Evolutionary conservation across 2,888 invertebrate species (phyloP), one percentile per base, ranked within the genome.

Genomic region (Campaea margaritaria): DNA sequence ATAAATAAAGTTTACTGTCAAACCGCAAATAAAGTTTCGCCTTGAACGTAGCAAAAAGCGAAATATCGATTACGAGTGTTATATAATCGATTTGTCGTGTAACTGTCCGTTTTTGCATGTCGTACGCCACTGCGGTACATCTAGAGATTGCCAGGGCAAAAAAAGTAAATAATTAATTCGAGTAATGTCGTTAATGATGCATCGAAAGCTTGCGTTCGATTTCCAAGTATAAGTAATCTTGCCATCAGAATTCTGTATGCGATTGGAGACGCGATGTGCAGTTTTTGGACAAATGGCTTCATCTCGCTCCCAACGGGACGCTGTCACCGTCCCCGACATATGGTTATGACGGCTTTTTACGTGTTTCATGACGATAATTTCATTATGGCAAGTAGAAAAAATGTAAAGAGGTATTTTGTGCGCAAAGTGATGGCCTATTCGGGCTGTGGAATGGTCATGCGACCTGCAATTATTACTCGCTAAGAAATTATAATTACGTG

Each of bases 221-320:
- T 91, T 90, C 91, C 90, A 89, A 89, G 92, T 91, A 91, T 87
- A 89, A 87, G 82, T 86, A 85, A 88, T 89, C 81, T 80, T 75
- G 81, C 70, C 86, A 83, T 86, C 85, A 81, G 87, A 85, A 91
- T 91, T 88, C 87, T 86, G 84, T 58, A 72, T 82, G 82, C 86
- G 87, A 86, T 84, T 85, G 83, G 76, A 78, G 78, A 77, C 43
- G 73, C 70, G 67, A 70, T 55, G 55, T 51, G 76, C 77, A 76
- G 76, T 87, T 88, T 88, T 91, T 87, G 85, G 82, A 75, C 79
- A 91, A 92, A 92, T 92, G 91, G 82, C 91, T 91, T 91, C 89
- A 92, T 92, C 85, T 80, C 70, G 72, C 28, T 31, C 83, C 78
- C 76, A 72, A 76, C 80, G 72, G 79, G 78, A 78, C 69, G 75